Evolutionary conservation across 2,888 invertebrate genomes (phyloP), one percentile per base, ranked within the genome.

Genomic region (Cerastoderma edule): DNA sequence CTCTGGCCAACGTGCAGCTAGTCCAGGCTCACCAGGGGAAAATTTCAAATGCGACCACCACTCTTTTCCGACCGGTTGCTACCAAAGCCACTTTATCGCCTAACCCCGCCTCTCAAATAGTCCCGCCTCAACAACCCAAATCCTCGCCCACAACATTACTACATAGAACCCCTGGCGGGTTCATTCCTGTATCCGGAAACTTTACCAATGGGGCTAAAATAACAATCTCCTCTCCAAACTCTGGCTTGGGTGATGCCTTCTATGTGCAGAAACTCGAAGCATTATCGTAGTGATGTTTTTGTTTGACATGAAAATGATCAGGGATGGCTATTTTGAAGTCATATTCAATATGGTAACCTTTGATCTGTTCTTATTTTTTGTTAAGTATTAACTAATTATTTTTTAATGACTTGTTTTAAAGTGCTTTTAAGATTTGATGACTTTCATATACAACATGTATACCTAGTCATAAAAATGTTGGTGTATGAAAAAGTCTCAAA

Each of bases 1-100:
- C 32, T 44, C 44, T 50, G 28, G 71, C 73, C 39, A 75, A 76
- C 35, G 68, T 80, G 46, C 76, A 75, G 60, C 57, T 81, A 22
- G 35, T 78, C 50, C 73, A 73, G 24, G n/a, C 56, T 27, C 48
- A 35, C 22, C 54, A 35, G 16, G 63, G 28, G n/a, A 50, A 27
- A 10, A 32, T 33, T 16, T 35, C 50, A 16, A 48, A 33, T 53
- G n/a, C 66, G n/a, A 30, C 56, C 6, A 65, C 72, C 19, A 65
- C 70, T 19, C 56, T 82, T 5, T 69, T 76, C 27, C 69, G 75
- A 35, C 81, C 81, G 6, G 66, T 82, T 28, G 75, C 81, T 24
- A 78, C 78, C 22, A 82, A 78, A 53, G 74, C 74, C 30, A 57
- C 64, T 22, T 60, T 64, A 8, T 78, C 81, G 4, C 78, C 76